These are phyloP conservation scores for Troides aeacus DNA, from an alignment of 2,888 invertebrate genomes.

Conservation along the genomic window DNA sequence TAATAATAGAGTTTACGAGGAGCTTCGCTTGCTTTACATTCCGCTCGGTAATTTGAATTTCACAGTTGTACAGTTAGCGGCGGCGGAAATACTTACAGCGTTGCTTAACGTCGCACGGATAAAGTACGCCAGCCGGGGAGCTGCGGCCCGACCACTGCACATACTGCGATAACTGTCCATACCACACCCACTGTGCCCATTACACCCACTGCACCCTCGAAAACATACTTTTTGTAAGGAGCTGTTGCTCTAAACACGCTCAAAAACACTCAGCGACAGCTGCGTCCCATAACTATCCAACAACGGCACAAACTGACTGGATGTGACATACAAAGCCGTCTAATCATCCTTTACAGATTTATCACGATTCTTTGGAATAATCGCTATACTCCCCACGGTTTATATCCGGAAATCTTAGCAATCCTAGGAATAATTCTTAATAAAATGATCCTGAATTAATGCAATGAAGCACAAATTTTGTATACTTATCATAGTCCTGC, in stretches of 20 bases:
- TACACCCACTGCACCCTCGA: constrained; percentile 35
- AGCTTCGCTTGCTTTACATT: constrained; percentile 13
- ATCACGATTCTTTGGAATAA: neutral
- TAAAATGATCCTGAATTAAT: too few relatives aligned
- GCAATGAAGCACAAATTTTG: too few relatives aligned
- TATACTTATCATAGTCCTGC: too few relatives aligned
- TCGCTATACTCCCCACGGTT: too few relatives aligned
- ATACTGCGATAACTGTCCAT: neutral
- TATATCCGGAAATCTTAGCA: too few relatives aligned
- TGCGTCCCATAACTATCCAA: constrained; percentile 47
- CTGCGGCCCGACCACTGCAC: constrained; percentile 9
- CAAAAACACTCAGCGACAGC: constrained; percentile 58
- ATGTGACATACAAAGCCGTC: constrained; percentile 35
- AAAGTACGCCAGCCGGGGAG: constrained; percentile 46
- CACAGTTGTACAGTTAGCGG: constrained; percentile 32
- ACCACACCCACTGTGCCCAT: constrained; percentile 11
- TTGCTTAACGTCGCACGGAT: constrained; percentile 45
- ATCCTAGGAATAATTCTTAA: too few relatives aligned
- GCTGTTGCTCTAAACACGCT: constrained; percentile 56
- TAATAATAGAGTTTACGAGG: constrained; percentile 19
- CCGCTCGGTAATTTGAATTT: constrained; percentile 18
- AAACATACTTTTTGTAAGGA: constrained; percentile 52
- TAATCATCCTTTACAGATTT: neutral
- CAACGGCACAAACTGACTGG: constrained; percentile 37
- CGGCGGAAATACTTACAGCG: constrained; percentile 43